phyloP scores from a whole-genome alignment of 2,797 vertebrate genomes.

The Champsocephalus gunnari region DNA sequence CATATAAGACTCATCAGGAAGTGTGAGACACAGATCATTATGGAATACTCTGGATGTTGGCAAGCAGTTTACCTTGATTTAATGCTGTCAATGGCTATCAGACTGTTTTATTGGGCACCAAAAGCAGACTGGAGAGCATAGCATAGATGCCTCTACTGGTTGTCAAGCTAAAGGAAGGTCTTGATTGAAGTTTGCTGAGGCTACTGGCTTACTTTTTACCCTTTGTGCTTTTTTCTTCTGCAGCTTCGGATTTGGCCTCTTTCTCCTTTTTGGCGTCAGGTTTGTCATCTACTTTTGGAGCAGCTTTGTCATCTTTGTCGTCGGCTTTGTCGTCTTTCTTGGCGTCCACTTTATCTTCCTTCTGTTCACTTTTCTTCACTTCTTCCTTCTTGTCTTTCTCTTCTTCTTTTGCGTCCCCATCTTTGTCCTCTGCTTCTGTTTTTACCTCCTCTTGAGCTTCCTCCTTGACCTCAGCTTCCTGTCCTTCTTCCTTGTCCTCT shows the following conservation, averaged over 20 bases:
- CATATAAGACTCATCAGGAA: slow-evolving; percentile 44
- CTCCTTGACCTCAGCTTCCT: slow-evolving; percentile 32
- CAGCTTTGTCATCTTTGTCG: slow-evolving; percentile 62
- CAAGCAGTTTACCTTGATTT: slow-evolving; percentile 77
- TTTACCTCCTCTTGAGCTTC: slow-evolving; percentile 50
- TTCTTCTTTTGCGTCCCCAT: slow-evolving; percentile 46
- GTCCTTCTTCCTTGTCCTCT: slow-evolving; percentile 35
- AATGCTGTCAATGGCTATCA: slow-evolving; percentile 62
- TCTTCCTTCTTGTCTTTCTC: slow-evolving; percentile 55
- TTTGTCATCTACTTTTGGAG: too few species aligned
- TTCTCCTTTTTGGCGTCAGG: slow-evolving; percentile 61
- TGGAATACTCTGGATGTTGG: slow-evolving; percentile 54
- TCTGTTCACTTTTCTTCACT: slow-evolving; percentile 49
- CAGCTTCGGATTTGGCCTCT: slow-evolving; percentile 65
- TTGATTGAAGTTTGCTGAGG: slow-evolving; percentile 15
- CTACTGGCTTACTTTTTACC: slow-evolving; percentile 82
- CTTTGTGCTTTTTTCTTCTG: slow-evolving; percentile 71
- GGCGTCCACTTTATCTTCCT: slow-evolving; percentile 53
- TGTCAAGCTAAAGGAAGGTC: slow-evolving; percentile 37
- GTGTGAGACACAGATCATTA: slow-evolving; percentile 39
- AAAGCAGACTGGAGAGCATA: slow-evolving; percentile 76
- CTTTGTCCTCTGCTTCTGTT: slow-evolving; percentile 44
- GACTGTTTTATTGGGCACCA: slow-evolving; percentile 81
- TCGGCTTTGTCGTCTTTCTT: slow-evolving; percentile 23
- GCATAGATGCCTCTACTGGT: slow-evolving; percentile 55